These are phyloP conservation scores for Benthosema pterotum DNA, from an alignment of 2,797 vertebrate species.

Conservation along the genomic window DNA sequence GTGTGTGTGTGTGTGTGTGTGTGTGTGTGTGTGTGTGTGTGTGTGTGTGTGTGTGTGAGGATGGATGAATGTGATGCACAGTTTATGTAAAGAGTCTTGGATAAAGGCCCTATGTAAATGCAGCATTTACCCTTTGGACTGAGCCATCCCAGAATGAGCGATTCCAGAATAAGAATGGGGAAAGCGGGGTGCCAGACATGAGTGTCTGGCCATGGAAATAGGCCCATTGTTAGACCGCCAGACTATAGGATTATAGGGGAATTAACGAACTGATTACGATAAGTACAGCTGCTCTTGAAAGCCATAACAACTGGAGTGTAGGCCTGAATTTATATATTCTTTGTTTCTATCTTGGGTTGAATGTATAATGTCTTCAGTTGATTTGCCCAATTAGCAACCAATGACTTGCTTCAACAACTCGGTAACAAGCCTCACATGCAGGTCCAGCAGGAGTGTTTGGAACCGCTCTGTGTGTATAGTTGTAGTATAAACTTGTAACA, in stretches of 20 bases:
- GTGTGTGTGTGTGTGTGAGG: no score
- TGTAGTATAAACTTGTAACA: no score
- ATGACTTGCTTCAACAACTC: slow-evolving; percentile 48
- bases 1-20: no score
- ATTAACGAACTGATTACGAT: slow-evolving; percentile 56
- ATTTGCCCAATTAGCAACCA: slow-evolving; percentile 46
- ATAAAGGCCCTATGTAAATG: no score
- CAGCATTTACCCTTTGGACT: no score
- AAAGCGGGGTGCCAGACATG: slow-evolving; percentile 58
- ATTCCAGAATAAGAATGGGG: slow-evolving; percentile 57
- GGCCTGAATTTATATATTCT: slow-evolving; percentile 41
- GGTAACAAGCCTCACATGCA: slow-evolving; percentile 21
- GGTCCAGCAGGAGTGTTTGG: slow-evolving; percentile 28
- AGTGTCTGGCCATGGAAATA: slow-evolving; percentile 60
- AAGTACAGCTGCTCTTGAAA: slow-evolving; percentile 41
- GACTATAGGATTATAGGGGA: slow-evolving; percentile 61
- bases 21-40: no score
- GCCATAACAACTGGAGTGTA: slow-evolving; percentile 48
- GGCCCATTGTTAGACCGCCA: slow-evolving; percentile 39
- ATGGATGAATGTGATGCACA: no score
- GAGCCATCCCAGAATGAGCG: slow-evolving; percentile 45
- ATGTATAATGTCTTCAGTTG: slow-evolving; percentile 37
- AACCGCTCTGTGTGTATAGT: slow-evolving; percentile 17
- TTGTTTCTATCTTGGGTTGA: slow-evolving; percentile 11
- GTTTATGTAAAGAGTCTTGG: no score